phyloP scores from a whole-genome alignment of 2,113 vertebrate genomes.

The Xenopus laevis region DNA sequence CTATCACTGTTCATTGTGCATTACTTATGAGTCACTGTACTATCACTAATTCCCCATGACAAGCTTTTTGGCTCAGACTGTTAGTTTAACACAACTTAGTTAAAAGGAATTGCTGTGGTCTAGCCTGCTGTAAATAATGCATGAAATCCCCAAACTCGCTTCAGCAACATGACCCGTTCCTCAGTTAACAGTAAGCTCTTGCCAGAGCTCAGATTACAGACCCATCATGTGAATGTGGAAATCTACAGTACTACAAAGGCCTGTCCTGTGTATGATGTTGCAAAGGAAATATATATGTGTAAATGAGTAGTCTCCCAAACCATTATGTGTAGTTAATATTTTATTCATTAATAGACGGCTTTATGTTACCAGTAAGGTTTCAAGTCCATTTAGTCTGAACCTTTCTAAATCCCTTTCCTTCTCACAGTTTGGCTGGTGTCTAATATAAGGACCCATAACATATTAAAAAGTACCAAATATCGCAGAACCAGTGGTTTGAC shows the following conservation, averaged over 20 bases:
- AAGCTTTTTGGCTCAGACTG: not conserved
- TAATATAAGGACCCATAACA: conserved; percentile 7
- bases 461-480: too few relatives aligned
- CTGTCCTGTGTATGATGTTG: conserved; percentile 11
- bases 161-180: not conserved
- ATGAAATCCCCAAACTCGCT: not conserved
- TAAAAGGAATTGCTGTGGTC: not conserved
- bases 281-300: conserved; percentile 15
- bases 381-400: not conserved
- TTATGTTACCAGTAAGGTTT: conserved; percentile 33
- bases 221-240: conserved; percentile 1
- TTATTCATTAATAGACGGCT: conserved; percentile 31
- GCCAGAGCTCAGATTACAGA: conserved; percentile 5
- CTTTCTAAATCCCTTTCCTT: not conserved
- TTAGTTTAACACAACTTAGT: conserved; percentile 2
- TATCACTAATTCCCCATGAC: not conserved
- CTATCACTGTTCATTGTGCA: too few relatives aligned
- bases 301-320: conserved; percentile 18
- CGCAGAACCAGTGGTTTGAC: too few relatives aligned
- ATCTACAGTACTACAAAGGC: conserved; percentile 12
- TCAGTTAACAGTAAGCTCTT: not conserved
- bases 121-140: conserved; percentile 24
- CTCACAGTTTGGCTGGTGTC: not conserved
- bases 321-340: conserved; percentile 36
- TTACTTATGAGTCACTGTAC: not conserved